Percentiles rank a stretch among this genome's conserved stretches.
phyloP scores from a whole-genome alignment of 2,888 invertebrate species.

The Eumacrocentrus americanus region DNA sequence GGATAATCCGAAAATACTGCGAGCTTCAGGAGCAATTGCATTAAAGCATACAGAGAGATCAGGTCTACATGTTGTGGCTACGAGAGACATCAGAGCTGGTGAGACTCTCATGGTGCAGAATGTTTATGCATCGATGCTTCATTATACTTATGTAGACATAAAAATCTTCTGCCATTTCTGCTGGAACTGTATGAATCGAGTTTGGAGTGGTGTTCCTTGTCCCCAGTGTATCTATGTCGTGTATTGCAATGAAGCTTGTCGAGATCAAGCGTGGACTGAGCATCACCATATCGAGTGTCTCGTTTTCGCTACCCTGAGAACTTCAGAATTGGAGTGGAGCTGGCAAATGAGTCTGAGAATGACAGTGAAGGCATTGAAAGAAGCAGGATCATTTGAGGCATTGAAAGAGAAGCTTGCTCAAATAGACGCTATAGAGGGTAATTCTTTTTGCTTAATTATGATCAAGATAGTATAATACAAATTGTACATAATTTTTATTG shows the following conservation, averaged over 20 bases:
- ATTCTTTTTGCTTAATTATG: neutral
- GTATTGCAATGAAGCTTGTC: slow-evolving; percentile 73
- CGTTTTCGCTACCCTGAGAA: slow-evolving; percentile 68
- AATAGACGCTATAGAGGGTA: slow-evolving; percentile 25
- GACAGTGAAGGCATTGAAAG: slow-evolving; percentile 63
- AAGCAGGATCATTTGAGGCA: slow-evolving; percentile 56
- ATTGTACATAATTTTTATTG: neutral
- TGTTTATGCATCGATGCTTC: slow-evolving; percentile 71
- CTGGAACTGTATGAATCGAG: slow-evolving; percentile 70
- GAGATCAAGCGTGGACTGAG: slow-evolving; percentile 66
- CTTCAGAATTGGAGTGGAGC: slow-evolving; percentile 70
- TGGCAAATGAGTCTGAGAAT: slow-evolving; percentile 74
- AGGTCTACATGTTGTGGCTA: slow-evolving; percentile 76
- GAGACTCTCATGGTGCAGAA: slow-evolving; percentile 80
- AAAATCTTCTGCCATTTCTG: slow-evolving; percentile 68
- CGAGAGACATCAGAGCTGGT: slow-evolving; percentile 72
- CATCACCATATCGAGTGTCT: slow-evolving; percentile 82
- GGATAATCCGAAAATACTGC: slow-evolving; percentile 61
- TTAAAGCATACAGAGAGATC: slow-evolving; percentile 66
- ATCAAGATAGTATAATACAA: neutral
- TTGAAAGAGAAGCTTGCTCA: slow-evolving; percentile 50
- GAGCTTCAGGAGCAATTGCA: slow-evolving; percentile 69
- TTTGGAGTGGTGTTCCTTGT: slow-evolving; percentile 70
- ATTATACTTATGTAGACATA: slow-evolving; percentile 38
- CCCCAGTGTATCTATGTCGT: slow-evolving; percentile 68